These are phyloP conservation scores for Vulpes lagopus DNA, from an alignment of 2,113 vertebrate genomes.

Conservation along the genomic window DNA sequence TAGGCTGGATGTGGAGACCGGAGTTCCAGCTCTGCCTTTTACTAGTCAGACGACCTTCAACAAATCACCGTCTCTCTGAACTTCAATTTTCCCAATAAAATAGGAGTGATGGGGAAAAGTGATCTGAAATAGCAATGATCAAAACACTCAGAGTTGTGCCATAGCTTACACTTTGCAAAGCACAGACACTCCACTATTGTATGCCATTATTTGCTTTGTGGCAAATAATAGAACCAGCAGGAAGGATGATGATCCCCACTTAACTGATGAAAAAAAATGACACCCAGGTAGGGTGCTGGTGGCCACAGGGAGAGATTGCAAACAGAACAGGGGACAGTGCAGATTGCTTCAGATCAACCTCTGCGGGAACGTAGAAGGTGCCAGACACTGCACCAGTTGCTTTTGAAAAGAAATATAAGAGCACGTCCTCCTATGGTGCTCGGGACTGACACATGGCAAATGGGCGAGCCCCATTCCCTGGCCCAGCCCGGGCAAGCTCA, in stretches of 20 bases:
- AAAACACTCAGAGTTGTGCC: no score
- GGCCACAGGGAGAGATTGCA: neutral
- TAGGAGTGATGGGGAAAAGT: no score
- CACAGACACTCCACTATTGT: neutral
- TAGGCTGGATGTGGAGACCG: neutral
- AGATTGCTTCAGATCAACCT: neutral
- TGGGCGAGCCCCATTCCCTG: neutral
- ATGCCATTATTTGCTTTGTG: fast-evolving
- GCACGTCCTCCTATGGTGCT: neutral
- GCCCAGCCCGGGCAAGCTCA: fast-evolving
- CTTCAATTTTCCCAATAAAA: neutral
- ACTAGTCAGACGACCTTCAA: no score
- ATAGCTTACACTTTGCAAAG: neutral
- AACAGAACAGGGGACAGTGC: neutral
- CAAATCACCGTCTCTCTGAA: neutral
- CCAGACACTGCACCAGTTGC: neutral
- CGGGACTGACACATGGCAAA: neutral
- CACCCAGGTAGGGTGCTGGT: neutral
- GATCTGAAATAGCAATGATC: neutral
- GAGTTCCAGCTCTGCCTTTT: neutral
- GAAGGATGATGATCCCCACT: fast-evolving
- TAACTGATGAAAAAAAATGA: neutral
- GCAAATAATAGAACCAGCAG: no score
- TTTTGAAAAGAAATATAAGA: neutral
- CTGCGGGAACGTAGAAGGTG: neutral